These are phyloP conservation scores for Notechis scutatus DNA, from an alignment of 2,113 vertebrate genomes.

Conservation along the genomic window DNA sequence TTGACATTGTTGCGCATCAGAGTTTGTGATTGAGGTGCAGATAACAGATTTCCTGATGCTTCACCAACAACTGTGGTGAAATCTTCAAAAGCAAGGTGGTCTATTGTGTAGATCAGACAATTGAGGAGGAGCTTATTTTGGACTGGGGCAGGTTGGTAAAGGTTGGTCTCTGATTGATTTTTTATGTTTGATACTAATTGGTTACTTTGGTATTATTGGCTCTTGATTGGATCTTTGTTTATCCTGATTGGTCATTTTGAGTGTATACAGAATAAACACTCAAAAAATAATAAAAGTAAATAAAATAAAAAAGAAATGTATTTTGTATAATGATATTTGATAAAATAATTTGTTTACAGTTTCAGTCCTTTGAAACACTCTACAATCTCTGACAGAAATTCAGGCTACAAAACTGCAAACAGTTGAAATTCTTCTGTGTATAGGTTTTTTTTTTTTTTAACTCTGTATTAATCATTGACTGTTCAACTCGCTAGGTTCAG, in stretches of 20 bases:
- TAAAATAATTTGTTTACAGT: not conserved
- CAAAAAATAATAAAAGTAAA: not conserved
- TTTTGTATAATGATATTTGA: not conserved
- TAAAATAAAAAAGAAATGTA: not conserved
- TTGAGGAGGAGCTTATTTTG: not conserved
- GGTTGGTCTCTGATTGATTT: not conserved
- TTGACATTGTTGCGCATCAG: not conserved
- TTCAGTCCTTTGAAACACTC: not conserved
- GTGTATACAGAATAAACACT: not conserved
- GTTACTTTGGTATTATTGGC: not conserved
- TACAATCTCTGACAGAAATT: fast-evolving
- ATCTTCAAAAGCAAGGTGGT: not conserved
- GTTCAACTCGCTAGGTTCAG: conserved; percentile 72
- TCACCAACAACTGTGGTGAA: not conserved
- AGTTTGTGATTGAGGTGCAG: not conserved
- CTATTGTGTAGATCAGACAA: not conserved
- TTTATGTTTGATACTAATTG: not conserved
- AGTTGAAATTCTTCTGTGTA: not conserved
- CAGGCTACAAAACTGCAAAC: not conserved
- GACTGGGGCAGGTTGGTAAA: not conserved
- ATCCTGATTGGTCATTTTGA: not conserved
- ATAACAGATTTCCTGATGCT: not conserved
- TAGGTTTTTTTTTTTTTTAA: not conserved
- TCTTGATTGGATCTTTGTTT: not conserved
- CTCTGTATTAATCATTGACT: not conserved